These are phyloP conservation scores for Tichodroma muraria DNA, from an alignment of 2,113 vertebrate genomes.

Conservation along the genomic window DNA sequence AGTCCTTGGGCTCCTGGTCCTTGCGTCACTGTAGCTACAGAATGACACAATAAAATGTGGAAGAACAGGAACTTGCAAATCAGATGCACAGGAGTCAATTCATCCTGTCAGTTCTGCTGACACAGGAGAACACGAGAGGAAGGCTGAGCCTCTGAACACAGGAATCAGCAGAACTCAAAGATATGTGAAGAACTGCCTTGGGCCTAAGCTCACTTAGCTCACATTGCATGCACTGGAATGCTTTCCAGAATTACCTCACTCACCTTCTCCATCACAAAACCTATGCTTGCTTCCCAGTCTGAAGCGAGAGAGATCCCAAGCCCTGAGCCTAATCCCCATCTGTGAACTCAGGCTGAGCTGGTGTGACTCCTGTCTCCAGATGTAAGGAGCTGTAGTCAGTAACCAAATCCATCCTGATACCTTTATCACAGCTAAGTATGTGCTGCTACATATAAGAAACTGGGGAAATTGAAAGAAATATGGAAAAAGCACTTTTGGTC, in stretches of 20 bases:
- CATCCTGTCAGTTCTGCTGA: slow-evolving; percentile 39
- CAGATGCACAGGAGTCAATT: background rate
- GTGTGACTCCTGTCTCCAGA: background rate
- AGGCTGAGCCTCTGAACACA: background rate
- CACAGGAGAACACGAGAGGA: background rate
- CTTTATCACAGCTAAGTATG: background rate
- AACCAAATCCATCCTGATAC: background rate
- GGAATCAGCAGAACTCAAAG: slow-evolving; percentile 44
- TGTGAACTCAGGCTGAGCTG: background rate
- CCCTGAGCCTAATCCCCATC: background rate
- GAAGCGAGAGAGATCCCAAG: background rate
- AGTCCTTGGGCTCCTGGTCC: background rate
- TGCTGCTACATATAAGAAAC: background rate
- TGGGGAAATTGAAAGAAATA: background rate
- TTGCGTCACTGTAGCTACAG: background rate
- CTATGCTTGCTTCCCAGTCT: rapidly evolving
- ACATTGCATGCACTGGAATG: background rate
- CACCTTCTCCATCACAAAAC: background rate
- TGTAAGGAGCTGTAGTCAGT: background rate
- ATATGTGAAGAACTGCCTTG: slow-evolving; percentile 11
- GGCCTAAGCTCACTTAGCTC: background rate
- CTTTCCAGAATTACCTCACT: background rate
- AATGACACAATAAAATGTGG: background rate
- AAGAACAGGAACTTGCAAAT: slow-evolving; percentile 32
- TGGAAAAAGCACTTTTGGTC: background rate